Conservation (phyloP, 92 coral and sea anemone species). For the Nematostella vectensis region DNA sequence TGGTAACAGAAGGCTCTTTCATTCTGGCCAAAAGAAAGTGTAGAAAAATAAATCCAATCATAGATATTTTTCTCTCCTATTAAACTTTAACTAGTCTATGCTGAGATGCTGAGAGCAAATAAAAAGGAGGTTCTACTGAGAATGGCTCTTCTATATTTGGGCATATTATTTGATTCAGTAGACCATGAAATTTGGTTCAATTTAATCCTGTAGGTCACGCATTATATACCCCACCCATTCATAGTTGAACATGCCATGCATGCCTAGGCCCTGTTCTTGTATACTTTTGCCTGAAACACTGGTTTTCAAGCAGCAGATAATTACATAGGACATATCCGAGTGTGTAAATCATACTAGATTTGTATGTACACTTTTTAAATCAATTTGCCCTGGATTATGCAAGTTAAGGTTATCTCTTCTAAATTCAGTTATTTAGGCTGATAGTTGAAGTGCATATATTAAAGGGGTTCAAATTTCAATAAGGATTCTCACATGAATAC, state of each 20-base stretch:
- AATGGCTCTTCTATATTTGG: constrained; percentile 51
- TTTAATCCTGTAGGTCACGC: constrained; percentile 2
- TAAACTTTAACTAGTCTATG: too few relatives aligned
- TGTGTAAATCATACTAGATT: too few relatives aligned
- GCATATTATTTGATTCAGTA: constrained; percentile 31
- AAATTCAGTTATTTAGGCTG: background rate
- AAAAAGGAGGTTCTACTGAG: background rate
- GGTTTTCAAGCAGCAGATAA: too few relatives aligned
- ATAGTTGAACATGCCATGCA: background rate
- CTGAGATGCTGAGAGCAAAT: too few relatives aligned
- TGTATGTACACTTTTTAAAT: too few relatives aligned
- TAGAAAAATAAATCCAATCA: too few relatives aligned
- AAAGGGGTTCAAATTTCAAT: background rate
- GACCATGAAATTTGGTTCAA: background rate
- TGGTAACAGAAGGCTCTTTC: too few relatives aligned
- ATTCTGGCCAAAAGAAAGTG: too few relatives aligned
- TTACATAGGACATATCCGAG: too few relatives aligned
- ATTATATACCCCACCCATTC: background rate
- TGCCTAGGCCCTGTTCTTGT: background rate
- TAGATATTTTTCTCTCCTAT: too few relatives aligned
- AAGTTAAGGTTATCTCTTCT: background rate
- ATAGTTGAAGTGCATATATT: background rate
- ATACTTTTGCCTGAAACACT: background rate
- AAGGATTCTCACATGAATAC: background rate
- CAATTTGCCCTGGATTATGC: too few relatives aligned